These are phyloP conservation scores for Pentalonia nigronervosa DNA, from an alignment of 1,140 invertebrate genomes.

Conservation along the genomic window DNA sequence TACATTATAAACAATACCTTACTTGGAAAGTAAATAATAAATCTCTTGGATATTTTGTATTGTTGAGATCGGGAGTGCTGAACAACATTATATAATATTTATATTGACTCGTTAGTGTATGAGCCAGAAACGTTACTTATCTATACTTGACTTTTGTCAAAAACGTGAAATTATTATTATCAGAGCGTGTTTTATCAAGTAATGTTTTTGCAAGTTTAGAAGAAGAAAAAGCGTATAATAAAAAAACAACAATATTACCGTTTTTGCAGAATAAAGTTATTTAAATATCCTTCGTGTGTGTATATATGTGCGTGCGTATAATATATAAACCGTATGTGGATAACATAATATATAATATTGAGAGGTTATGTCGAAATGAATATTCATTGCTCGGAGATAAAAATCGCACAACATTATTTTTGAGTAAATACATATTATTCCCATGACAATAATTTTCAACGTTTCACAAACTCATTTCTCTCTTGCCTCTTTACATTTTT, in stretches of 20 bases:
- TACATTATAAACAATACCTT: neutral
- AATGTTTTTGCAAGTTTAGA: neutral
- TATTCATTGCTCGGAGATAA: slow-evolving; percentile 46
- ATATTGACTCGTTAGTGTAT: slow-evolving; percentile 2
- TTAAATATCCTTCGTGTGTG: neutral
- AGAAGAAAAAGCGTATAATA: neutral
- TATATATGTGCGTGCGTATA: no score
- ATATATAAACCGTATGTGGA: neutral
- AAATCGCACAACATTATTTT: slow-evolving; percentile 47
- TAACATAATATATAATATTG: neutral
- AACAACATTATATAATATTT: slow-evolving; percentile 13
- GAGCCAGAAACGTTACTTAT: neutral
- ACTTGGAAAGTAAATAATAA: neutral
- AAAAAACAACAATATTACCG: neutral
- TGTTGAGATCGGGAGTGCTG: neutral
- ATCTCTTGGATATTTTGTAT: neutral
- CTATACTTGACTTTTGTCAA: slow-evolving; percentile 11
- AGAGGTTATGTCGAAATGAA: neutral
- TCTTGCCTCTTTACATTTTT: neutral
- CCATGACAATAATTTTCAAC: slow-evolving; percentile 23
- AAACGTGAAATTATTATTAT: slow-evolving; percentile 5
- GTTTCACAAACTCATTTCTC: slow-evolving; percentile 16
- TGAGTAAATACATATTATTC: slow-evolving; percentile 39
- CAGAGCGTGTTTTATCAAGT: neutral
- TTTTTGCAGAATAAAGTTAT: slow-evolving; percentile 20